Evolutionary conservation across 2,888 invertebrate genomes (phyloP).

Genomic region (Caenorhabditis afra): DNA sequence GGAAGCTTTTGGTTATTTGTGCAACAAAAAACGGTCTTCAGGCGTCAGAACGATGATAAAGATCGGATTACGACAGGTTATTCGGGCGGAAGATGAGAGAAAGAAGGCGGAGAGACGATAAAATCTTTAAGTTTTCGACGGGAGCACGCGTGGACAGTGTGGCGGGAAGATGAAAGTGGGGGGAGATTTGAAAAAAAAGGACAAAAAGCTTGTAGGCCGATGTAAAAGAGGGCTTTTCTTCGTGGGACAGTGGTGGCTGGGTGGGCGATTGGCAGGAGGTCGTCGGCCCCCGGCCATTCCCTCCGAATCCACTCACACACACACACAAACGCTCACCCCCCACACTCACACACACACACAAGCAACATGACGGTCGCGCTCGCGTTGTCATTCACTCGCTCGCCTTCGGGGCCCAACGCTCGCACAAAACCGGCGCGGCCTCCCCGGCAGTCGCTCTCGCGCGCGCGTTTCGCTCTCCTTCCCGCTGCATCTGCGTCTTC

Average conservation of each 20-base stretch:
- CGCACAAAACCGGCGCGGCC: slow-evolving; percentile 28
- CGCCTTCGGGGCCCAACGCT: slow-evolving; percentile 13
- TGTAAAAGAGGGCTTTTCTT: no score
- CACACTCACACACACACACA: slow-evolving; percentile 45
- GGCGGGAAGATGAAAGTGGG: neutral
- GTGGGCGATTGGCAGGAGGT: slow-evolving; percentile 61
- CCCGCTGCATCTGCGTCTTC: slow-evolving; percentile 15
- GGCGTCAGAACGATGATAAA: no score
- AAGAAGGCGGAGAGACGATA: neutral
- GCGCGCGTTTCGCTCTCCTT: slow-evolving; percentile 25
- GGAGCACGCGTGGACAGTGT: neutral
- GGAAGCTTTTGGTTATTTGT: neutral
- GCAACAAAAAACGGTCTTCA: neutral
- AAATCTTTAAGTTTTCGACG: neutral
- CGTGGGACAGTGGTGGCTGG: slow-evolving; percentile 42
- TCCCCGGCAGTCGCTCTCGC: neutral
- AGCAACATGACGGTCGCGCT: slow-evolving; percentile 49
- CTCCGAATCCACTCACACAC: slow-evolving; percentile 54
- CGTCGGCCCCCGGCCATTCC: slow-evolving; percentile 51
- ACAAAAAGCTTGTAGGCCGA: no score
- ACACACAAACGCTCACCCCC: slow-evolving; percentile 10
- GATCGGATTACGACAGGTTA: slow-evolving; percentile 2
- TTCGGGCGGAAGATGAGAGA: neutral
- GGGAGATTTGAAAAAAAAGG: no score
- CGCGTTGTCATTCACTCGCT: slow-evolving; percentile 57